phyloP scores from a whole-genome alignment of 2,113 vertebrate species.

The Balaeniceps rex region DNA sequence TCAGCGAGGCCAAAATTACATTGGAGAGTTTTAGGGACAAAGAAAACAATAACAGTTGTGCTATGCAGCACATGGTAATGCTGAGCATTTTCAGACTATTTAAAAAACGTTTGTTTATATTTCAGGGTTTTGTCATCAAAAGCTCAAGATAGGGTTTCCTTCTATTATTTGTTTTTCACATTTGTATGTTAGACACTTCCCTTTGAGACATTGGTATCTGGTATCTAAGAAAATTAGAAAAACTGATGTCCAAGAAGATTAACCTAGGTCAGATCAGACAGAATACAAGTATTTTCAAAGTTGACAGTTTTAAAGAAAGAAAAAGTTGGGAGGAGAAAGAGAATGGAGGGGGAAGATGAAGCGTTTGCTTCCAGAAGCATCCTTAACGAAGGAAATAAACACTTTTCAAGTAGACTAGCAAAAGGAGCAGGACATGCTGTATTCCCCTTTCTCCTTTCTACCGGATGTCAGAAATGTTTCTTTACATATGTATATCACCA shows the following conservation, averaged over 20 bases:
- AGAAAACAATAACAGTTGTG: neutral
- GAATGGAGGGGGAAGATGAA: neutral
- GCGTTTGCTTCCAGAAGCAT: neutral
- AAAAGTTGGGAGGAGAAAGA: neutral
- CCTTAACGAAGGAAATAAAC: neutral
- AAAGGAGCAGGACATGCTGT: neutral
- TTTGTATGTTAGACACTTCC: neutral
- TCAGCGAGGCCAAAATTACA: neutral
- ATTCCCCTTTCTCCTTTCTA: neutral
- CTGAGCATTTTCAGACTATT: neutral
- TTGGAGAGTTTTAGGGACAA: neutral
- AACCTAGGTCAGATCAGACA: neutral
- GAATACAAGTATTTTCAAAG: neutral
- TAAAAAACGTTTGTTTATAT: neutral
- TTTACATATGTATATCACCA: neutral
- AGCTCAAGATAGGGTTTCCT: neutral
- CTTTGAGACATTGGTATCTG: neutral
- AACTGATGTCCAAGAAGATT: neutral
- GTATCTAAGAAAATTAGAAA: neutral
- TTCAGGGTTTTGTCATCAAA: neutral
- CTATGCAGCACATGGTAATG: neutral
- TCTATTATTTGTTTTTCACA: neutral
- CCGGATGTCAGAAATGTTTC: neutral
- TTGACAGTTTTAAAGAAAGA: neutral
- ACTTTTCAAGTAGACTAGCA: neutral